A percentile compares a stretch with the other conserved stretches of the same genome.
Evolutionary conservation across 2,888 invertebrate species (phyloP).

Genomic region (Pomacea canaliculata): DNA sequence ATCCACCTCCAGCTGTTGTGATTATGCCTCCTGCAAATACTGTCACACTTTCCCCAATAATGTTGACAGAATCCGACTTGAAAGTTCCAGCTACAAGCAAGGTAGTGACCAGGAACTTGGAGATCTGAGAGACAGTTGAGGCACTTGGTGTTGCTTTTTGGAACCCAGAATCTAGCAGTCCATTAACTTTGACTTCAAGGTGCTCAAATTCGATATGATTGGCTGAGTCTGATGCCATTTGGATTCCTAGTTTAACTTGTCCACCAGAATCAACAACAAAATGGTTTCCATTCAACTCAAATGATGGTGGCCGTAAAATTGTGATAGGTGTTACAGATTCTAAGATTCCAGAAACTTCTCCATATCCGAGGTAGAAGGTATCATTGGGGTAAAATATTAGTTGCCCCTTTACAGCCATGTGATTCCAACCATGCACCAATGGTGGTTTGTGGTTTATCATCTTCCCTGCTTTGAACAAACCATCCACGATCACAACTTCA

Average conservation of each 20-base stretch:
- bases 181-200: slow-evolving; percentile 18
- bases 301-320: slow-evolving; percentile 9
- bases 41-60: slow-evolving; percentile 23
- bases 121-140: slow-evolving; percentile 28
- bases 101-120: slow-evolving; percentile 31
- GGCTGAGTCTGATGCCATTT: not conserved
- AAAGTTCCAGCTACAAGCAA: slow-evolving; percentile 42
- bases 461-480: slow-evolving; percentile 36
- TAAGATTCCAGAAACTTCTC: slow-evolving; percentile 18
- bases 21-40: slow-evolving; percentile 34
- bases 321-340: slow-evolving; percentile 14
- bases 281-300: slow-evolving; percentile 1
- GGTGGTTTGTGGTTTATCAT: slow-evolving; percentile 33
- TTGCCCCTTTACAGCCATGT: slow-evolving; percentile 36
- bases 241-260: slow-evolving; percentile 6
- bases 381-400: slow-evolving; percentile 41
- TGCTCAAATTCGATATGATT: slow-evolving; percentile 13
- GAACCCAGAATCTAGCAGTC: slow-evolving; percentile 38
- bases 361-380: slow-evolving; percentile 29
- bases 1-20: slow-evolving; percentile 46
- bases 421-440: slow-evolving; percentile 40
- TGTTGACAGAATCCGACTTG: slow-evolving; percentile 41
- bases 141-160: slow-evolving; percentile 32
- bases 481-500: slow-evolving; percentile 38
- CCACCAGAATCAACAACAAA: slow-evolving; percentile 12